phyloP scores from a whole-genome alignment of 2,888 invertebrate species.

The Tetanocera ferruginea region DNA sequence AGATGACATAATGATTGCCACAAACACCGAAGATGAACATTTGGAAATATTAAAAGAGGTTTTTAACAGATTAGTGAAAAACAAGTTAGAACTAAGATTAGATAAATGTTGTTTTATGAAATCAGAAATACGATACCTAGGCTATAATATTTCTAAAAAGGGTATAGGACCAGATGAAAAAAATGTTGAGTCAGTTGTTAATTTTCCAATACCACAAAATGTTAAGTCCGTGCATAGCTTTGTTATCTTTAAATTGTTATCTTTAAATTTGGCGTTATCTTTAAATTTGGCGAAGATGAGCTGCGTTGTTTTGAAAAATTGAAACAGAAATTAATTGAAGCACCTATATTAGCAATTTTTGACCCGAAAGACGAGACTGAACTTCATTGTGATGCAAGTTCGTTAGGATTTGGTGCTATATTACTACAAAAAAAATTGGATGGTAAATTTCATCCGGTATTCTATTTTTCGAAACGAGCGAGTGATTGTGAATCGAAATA shows the following conservation, averaged over 20 bases:
- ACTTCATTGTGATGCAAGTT: neutral
- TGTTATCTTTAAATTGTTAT: too few species aligned
- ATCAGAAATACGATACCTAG: constrained; percentile 50
- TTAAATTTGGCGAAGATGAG: neutral
- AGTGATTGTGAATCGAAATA: constrained; percentile 54
- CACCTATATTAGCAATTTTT: neutral
- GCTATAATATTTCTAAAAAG: constrained; percentile 37
- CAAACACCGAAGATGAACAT: constrained; percentile 47
- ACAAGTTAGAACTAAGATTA: constrained; percentile 42
- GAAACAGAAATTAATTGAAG: neutral
- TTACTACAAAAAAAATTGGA: neutral
- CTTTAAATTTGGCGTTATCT: neutral
- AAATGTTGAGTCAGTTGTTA: neutral
- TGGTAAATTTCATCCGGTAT: constrained; percentile 48
- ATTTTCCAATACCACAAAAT: neutral
- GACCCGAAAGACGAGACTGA: neutral
- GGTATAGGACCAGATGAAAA: neutral
- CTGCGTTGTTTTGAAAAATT: neutral
- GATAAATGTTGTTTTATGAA: constrained; percentile 53
- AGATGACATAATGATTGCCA: constrained; percentile 54
- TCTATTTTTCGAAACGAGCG: constrained; percentile 59
- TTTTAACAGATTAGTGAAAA: constrained; percentile 46
- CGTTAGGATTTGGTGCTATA: neutral
- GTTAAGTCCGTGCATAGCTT: neutral
- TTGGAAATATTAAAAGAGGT: constrained; percentile 46